These are phyloP conservation scores for Uria lomvia DNA, from an alignment of 2,113 vertebrate genomes.

Conservation along the genomic window DNA sequence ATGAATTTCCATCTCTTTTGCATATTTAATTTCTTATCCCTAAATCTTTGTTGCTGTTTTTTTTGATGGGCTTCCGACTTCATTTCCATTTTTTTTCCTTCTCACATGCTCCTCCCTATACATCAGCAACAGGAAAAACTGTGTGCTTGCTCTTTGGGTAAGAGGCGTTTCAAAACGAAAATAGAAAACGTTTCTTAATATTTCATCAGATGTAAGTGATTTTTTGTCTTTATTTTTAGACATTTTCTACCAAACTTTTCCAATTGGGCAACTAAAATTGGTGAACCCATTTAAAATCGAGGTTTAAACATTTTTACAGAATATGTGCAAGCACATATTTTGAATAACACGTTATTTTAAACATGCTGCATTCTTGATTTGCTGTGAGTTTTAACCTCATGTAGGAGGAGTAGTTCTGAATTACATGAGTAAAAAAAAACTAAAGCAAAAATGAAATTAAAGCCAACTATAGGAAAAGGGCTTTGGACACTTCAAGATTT, in stretches of 20 bases:
- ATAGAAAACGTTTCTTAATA: background rate
- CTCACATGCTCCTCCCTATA: background rate
- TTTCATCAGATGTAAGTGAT: background rate
- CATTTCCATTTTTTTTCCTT: background rate
- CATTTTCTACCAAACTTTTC: background rate
- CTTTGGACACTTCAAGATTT: background rate
- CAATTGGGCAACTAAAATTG: background rate
- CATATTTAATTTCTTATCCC: background rate
- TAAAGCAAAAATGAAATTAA: background rate
- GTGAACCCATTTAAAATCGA: background rate
- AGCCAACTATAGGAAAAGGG: background rate
- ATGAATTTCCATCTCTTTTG: background rate
- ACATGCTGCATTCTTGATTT: background rate
- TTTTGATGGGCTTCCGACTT: background rate
- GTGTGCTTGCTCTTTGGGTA: background rate
- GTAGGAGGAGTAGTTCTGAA: background rate
- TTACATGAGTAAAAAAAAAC: background rate
- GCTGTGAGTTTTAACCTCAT: rapidly evolving
- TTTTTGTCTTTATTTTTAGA: background rate
- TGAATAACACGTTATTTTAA: background rate
- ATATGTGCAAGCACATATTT: background rate
- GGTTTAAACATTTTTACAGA: background rate
- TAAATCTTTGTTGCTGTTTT: background rate
- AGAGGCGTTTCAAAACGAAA: background rate
- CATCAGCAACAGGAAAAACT: background rate